These are phyloP conservation scores for Calypte anna DNA, from an alignment of 2,113 vertebrate species.

Conservation along the genomic window DNA sequence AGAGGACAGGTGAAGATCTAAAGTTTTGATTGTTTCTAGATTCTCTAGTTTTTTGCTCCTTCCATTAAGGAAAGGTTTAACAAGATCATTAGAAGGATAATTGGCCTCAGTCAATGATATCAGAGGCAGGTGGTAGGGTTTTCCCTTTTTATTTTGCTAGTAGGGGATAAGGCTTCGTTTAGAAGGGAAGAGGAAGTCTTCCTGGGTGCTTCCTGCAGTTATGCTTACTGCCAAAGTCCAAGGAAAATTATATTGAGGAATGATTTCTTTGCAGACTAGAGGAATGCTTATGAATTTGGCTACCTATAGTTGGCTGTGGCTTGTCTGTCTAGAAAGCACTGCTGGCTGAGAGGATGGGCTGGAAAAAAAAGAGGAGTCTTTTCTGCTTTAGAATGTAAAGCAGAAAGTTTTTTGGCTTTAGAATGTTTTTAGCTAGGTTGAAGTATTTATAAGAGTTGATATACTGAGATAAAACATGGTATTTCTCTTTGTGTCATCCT, in stretches of 20 bases:
- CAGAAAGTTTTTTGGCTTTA: background rate
- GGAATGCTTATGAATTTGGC: background rate
- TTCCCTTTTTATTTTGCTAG: background rate
- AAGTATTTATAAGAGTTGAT: background rate
- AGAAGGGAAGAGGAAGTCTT: background rate
- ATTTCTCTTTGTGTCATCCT: background rate
- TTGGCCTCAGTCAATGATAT: background rate
- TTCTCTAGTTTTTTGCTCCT: background rate
- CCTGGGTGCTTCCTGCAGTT: background rate
- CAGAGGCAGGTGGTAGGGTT: background rate
- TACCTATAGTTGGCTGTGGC: background rate
- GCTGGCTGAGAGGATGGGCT: background rate
- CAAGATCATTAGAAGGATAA: background rate
- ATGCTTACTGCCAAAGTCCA: background rate
- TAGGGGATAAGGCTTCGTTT: background rate
- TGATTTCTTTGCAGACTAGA: fast-evolving
- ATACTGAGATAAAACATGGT: background rate
- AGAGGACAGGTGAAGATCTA: background rate
- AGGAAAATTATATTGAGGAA: background rate
- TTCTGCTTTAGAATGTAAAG: background rate
- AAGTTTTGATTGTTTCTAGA: background rate
- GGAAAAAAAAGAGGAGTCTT: background rate
- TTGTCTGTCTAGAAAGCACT: background rate
- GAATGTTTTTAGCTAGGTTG: background rate
- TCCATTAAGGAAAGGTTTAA: background rate